A percentile compares a stretch with the other conserved stretches of the same genome.
phyloP scores from a whole-genome alignment of 2,113 vertebrate genomes.

The Ochotona princeps region DNA sequence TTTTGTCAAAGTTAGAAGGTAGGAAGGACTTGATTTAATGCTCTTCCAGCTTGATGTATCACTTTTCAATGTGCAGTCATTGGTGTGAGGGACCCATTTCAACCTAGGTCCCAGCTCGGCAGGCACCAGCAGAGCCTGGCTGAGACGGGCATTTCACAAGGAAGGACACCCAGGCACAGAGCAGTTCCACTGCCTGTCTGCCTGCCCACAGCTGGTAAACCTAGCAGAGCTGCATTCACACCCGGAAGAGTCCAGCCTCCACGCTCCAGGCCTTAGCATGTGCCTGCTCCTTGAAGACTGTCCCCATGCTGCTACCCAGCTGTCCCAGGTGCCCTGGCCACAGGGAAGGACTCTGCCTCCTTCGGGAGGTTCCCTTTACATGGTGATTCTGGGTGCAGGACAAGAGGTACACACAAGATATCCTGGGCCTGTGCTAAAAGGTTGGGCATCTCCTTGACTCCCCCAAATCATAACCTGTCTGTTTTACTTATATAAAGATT shows the following conservation, averaged over 20 bases:
- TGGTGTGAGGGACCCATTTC: background rate
- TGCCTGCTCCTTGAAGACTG: background rate
- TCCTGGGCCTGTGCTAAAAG: background rate
- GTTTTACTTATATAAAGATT: background rate
- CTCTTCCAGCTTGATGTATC: background rate
- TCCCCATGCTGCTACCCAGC: too few species aligned
- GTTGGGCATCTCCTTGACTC: background rate
- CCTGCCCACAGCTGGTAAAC: background rate
- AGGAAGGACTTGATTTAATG: background rate
- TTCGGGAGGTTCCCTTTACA: background rate
- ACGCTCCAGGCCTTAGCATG: background rate
- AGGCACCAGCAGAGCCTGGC: too few species aligned
- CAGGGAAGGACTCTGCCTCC: background rate
- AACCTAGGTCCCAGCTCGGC: fast-evolving
- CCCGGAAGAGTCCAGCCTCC: background rate
- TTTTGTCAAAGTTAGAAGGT: background rate
- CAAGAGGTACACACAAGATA: background rate
- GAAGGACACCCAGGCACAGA: background rate
- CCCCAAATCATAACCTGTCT: background rate
- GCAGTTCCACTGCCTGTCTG: background rate
- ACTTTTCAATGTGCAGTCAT: background rate
- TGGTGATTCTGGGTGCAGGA: background rate
- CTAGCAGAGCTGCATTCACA: background rate
- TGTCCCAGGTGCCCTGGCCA: background rate
- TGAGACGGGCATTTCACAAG: background rate